Base-by-base conservation (phyloP, 2,888 invertebrate genomes). In the Laothoe populi region DNA sequence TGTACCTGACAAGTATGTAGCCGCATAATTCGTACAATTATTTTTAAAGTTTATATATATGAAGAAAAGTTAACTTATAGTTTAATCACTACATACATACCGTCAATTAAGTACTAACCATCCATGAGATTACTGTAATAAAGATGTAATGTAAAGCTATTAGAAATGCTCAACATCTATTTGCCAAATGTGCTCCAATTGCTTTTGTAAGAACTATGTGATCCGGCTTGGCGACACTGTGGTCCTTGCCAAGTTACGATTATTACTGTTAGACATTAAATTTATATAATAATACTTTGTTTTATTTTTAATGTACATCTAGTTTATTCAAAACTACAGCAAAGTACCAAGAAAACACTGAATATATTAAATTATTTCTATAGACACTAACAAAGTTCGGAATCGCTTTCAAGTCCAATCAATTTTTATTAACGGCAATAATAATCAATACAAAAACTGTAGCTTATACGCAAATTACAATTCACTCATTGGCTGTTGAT, bases 211-310 rank as follows among this genome's bases (percentile, higher is more conserved):
- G 35, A 53, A 11, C 19, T 53, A 19, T 53, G 53, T 53, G 53
- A 35, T 53, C 53, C 13, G 19, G 24, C 75, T 75, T 70, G 70
- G 67, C 66, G 44, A 69, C 66, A 62, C 66, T 38, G 38, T 38
- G 13, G 38, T 38, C 69, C 71, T 68, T 69, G 62, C 68, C 66
- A 72, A 72, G 73, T 72, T 75, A 63, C 66, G 72, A 35, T 49
- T n/a, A 48, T 71, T 79, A 80, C 72, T 75, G 71, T 75, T 77
- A 82, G 75, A 72, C 68, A 82, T 74, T 77, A 80, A 81, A 80
- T 72, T 70, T 77, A 79, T 71, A 66, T 81, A 77, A 74, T 76
- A 72, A 70, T 23, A 73, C 8, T 31, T n/a, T 21, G 53, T 53
- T 53, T 53, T 53, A 53, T 53, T 53, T 48, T 49, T n/a, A 24